Base-by-base conservation (phyloP, 1,140 invertebrate genomes). In the Leptinotarsa texana region DNA sequence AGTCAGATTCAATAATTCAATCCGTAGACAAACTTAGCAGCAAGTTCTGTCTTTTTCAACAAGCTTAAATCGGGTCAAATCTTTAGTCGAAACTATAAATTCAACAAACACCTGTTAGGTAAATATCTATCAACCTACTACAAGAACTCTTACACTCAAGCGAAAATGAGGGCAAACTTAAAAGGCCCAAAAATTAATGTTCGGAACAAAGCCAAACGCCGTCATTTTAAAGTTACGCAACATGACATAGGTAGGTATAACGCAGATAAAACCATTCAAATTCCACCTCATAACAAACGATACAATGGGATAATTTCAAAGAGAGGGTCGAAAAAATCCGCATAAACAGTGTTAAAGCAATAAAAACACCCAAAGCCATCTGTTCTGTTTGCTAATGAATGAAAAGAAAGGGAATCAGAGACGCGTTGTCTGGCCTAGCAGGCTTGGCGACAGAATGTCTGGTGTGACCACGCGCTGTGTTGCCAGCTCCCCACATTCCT, bases 381-480 rank as follows among this genome's bases (percentile, higher is more conserved):
- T 75, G 70, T 74, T 65, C 24, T 67, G 24, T 62, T 78, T 68
- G 76, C 21, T 77, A 80, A 82, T 81, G 81, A 82, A 82, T 80
- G 79, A 78, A 80, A 79, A 80, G 76, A 77, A 79, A 81, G 74
- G 76, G 69, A 78, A 78, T 74, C 73, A 90, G 90, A 90, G 90
- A 91, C 91, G 90, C 87, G 88, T 88, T 90, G 90, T 91, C 90
- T 89, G 89, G 88, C 88, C 88, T 86, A 74, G 86, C 88, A 84
- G 88, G 89, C 90, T 89, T 91, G 92, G 92, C 92, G 92, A 93
- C 93, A 94, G 92, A 92, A 91, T 94, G 93, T 94, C 93, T 94
- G 92, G 92, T 90, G 88, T 90, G 91, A 91, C 90, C 90, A 87
- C 82, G 80, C 79, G 88, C 90, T 81, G 74, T 86, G 92, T 92